Evolutionary conservation across 2,113 vertebrate species (phyloP), one percentile per base, ranked within the genome.

Genomic region (Silurus glanis): DNA sequence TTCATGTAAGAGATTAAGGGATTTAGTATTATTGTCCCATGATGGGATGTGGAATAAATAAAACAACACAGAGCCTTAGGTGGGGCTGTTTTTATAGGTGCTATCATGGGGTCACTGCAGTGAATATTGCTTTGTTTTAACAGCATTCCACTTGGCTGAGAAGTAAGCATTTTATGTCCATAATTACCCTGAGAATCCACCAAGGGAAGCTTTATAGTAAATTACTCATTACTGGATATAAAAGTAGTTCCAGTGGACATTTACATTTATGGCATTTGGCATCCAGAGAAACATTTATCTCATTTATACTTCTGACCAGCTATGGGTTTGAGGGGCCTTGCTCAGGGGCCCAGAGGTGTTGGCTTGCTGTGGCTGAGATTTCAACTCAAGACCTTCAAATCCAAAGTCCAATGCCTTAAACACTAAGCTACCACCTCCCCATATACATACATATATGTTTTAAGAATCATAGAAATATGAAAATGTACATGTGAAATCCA

Each of bases 21-120:
- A 47, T 79, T 81, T 58, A 53, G 85, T 14, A 71, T 85, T 76
- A 84, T 51, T 64, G 51, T 67, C 61, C 25, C 62, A 79, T 84
- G 13, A 88, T 79, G 76, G 47, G 55, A 56, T 21, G n/a, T 62
- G 69, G 56, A 53, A 64, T 56, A 80, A 88, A 86, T 64, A 51
- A 83, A 51, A 85, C 37, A 49, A 56, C 45, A 17, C 23, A 84
- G 62, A 84, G 62, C 47, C 23, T 69, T 58, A 84, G 69, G 78
- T 76, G 51, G 16, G n/a, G 76, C 56, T 47, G 28, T 9, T 81
- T 56, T 86, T 80, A 89, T 76, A n/a, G 79, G 61, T 69, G 45
- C 78, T 87, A 17, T 89, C 75, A 69, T 17, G 37, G 47, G 49
- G 59, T 64, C 10, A 28, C n/a, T 80, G 47, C 66, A 62, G 76